Percentiles rank a stretch among this genome's conserved stretches.
Conservation (phyloP, 2,888 invertebrate genomes). For the Cremastinae sp. region DNA sequence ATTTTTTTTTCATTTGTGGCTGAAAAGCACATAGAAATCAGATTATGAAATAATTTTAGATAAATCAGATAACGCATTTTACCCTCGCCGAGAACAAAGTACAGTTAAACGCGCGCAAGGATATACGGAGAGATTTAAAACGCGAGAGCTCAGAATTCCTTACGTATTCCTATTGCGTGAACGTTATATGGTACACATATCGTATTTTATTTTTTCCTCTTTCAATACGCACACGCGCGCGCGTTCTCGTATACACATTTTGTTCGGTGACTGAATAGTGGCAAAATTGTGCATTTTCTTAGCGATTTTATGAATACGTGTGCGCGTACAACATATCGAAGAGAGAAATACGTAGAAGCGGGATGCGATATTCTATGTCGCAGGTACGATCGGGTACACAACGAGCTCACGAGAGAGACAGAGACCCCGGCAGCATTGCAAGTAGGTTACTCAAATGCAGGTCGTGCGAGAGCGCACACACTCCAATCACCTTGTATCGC, state of each 20-base stretch:
- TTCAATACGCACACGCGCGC: constrained; percentile 20
- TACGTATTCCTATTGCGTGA: constrained; percentile 58
- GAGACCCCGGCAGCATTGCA: constrained; percentile 57
- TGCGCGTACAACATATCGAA: constrained; percentile 18
- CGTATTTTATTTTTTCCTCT: constrained; percentile 11
- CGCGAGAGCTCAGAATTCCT: constrained; percentile 24
- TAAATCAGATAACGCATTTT: constrained; percentile 26
- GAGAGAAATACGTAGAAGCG: constrained; percentile 54
- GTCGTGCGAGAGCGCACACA: constrained; percentile 54
- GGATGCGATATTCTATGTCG: constrained; percentile 49
- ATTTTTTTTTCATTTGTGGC: not conserved
- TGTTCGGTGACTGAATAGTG: constrained; percentile 31
- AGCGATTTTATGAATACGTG: constrained; percentile 2
- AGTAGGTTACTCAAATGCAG: constrained; percentile 70
- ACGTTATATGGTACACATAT: constrained; percentile 35
- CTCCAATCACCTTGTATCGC: constrained; percentile 29
- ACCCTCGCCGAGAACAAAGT: constrained; percentile 17
- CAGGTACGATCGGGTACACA: constrained; percentile 41
- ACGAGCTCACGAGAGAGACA: constrained; percentile 37
- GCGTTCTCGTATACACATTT: not conserved
- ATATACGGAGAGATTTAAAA: constrained; percentile 45
- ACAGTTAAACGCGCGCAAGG: constrained; percentile 48
- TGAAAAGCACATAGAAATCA: constrained; percentile 20
- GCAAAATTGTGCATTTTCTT: constrained; percentile 40
- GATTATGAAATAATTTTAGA: constrained; percentile 25